These are phyloP conservation scores for Pimpla rufipes DNA, from an alignment of 2,888 invertebrate species.

Conservation along the genomic window DNA sequence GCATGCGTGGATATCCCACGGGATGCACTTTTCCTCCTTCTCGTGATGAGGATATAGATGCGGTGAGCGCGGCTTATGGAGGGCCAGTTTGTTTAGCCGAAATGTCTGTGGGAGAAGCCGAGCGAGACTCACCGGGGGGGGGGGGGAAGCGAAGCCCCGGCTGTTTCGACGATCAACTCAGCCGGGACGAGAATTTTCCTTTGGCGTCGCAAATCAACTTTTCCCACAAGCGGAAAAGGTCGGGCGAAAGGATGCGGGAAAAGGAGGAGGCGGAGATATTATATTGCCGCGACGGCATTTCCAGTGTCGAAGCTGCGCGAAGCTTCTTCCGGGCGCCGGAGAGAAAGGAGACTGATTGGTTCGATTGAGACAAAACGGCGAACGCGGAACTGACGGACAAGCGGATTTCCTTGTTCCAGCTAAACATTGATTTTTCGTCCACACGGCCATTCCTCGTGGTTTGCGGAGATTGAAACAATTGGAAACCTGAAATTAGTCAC, in stretches of 20 bases:
- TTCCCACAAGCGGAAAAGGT: not conserved
- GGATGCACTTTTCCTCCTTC: not conserved
- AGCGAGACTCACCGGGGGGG: not conserved
- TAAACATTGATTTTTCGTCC: too few relatives aligned
- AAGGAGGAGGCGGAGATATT: too few relatives aligned
- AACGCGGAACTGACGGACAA: too few relatives aligned
- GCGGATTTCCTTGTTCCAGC: too few relatives aligned
- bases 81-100: not conserved
- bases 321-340: not conserved
- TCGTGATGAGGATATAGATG: not conserved
- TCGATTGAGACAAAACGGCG: too few relatives aligned
- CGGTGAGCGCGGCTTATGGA: not conserved
- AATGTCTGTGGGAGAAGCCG: not conserved
- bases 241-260: not conserved
- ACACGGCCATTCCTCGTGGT: too few relatives aligned
- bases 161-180: not conserved
- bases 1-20: not conserved
- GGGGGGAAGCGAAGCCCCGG: too few relatives aligned
- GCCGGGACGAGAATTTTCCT: slow-evolving; percentile 8
- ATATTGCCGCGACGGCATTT: not conserved
- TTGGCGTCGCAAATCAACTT: slow-evolving; percentile 12
- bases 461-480: too few relatives aligned
- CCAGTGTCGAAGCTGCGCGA: not conserved
- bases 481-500: too few relatives aligned
- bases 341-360: not conserved